A percentile compares a stretch with the other conserved stretches of the same genome.
Evolutionary conservation across 1,140 invertebrate species (phyloP).

Genomic region (Camponotus vicinus): DNA sequence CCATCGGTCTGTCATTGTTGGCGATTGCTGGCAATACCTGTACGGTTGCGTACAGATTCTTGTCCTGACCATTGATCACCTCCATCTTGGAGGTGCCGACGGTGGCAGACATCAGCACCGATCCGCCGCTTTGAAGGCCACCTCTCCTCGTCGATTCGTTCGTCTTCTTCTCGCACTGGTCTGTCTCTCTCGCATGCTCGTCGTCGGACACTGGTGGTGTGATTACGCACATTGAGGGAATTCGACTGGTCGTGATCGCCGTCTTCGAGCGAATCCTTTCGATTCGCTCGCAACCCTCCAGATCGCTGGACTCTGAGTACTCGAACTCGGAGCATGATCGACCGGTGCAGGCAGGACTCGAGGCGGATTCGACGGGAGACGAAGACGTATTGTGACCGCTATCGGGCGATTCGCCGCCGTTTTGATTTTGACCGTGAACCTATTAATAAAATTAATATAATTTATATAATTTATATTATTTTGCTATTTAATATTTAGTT

Average conservation of each 20-base stretch:
- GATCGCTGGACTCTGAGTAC: conserved; percentile 93
- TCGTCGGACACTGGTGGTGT: conserved; percentile 95
- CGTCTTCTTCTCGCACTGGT: conserved; percentile 75
- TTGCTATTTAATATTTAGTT: not conserved
- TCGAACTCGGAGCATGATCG: conserved; percentile 91
- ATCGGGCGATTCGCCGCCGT: conserved; percentile 91
- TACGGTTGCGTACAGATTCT: conserved; percentile 87
- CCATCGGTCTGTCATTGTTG: conserved; percentile 36
- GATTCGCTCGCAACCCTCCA: conserved; percentile 94
- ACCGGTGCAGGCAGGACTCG: conserved; percentile 89
- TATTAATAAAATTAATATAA: conserved; percentile 67
- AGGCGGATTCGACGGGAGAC: conserved; percentile 91
- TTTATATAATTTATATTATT: not conserved
- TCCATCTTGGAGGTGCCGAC: conserved; percentile 86
- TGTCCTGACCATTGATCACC: conserved; percentile 86
- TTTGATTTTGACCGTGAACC: conserved; percentile 88
- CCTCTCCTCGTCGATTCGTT: conserved; percentile 62
- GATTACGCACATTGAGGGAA: conserved; percentile 97
- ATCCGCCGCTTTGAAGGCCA: conserved; percentile 69
- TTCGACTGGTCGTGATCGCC: conserved; percentile 93
- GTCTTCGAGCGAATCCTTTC: conserved; percentile 95
- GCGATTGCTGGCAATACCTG: conserved; percentile 75
- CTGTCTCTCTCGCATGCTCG: conserved; percentile 87
- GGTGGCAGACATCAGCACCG: conserved; percentile 82
- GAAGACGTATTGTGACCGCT: conserved; percentile 93